Evolutionary conservation across 2,888 invertebrate genomes (phyloP), one percentile per base, ranked within the genome.

Genomic region (Agrochola lychnidis): DNA sequence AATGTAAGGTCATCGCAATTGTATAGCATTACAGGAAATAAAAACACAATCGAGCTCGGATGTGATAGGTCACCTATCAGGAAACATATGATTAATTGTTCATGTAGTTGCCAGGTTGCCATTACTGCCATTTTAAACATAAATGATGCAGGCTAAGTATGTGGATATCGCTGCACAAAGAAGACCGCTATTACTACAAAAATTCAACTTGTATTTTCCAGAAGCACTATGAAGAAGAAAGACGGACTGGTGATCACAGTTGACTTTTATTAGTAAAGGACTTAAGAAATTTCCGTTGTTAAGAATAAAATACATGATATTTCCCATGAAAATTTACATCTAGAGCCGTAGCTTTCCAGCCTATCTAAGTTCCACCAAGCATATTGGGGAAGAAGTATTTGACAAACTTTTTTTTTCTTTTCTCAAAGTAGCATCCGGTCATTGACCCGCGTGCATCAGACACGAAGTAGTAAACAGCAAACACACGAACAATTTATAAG

Each of bases 11-110:
- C 68, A 57, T 19, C n/a, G 25, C 51, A 81, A 64, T 62, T 70
- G 36, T 61, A 25, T 45, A 79, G 70, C 14, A 79, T 71, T 79
- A 71, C 67, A 81, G 68, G 68, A 79, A 81, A 75, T 81, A 42
- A 74, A 68, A n/a, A 63, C 36, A 68, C 76, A 79, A 59, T 67
- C n/a, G 57, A 12, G 61, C 51, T 75, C 68, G 56, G 68, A 79
- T 79, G 57, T 74, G 81, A 63, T 81, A 75, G 79, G 82, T 75
- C 82, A 79, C 40, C n/a, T 36, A 66, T 81, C 74, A 73, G 75
- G 75, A 78, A 78, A 45, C 30, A 61, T 56, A 45, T 66, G 36
- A 79, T 79, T 78, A 79, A 77, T 70, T 62, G 68, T 30, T 48
- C 14, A 48, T 51, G 1, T 51, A 19, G 14, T 73, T 30, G 10